A percentile compares a stretch with the other conserved stretches of the same genome.
phyloP scores from a whole-genome alignment of 2,113 vertebrate genomes.

The Mustela nigripes region DNA sequence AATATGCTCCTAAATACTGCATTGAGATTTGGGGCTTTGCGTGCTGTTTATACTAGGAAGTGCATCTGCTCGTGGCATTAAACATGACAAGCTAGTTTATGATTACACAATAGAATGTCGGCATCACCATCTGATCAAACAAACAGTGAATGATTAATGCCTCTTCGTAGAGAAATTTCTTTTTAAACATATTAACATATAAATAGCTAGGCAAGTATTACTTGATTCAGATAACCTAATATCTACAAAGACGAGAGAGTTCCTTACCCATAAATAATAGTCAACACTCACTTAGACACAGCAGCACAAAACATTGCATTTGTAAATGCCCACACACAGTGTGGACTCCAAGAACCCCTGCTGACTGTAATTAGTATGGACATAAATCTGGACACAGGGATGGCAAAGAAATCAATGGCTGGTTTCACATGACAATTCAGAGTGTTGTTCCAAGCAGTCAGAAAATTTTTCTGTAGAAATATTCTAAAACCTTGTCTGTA shows the following conservation, averaged over 20 bases:
- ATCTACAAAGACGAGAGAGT: background rate
- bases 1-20: slow-evolving; percentile 53
- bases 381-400: slow-evolving; percentile 21
- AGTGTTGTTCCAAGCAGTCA: background rate
- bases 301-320: background rate
- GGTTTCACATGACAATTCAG: slow-evolving; percentile 38
- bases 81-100: slow-evolving; percentile 54
- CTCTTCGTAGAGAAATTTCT: slow-evolving; percentile 10
- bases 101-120: slow-evolving; percentile 54
- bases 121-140: slow-evolving; percentile 24
- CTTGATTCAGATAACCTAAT: slow-evolving; percentile 11
- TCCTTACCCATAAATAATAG: slow-evolving; percentile 8
- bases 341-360: background rate
- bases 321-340: background rate
- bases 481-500: background rate
- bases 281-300: background rate
- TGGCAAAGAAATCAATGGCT: background rate
- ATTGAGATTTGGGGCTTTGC: slow-evolving; percentile 46
- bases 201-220: slow-evolving; percentile 54
- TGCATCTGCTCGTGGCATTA: slow-evolving; percentile 63
- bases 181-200: slow-evolving; percentile 42
- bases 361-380: background rate
- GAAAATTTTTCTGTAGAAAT: background rate
- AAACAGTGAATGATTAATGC: slow-evolving; percentile 43
- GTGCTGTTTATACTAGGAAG: slow-evolving; percentile 48